These are phyloP conservation scores for Ciconia maguari DNA, from an alignment of 2,113 vertebrate genomes.

Conservation along the genomic window DNA sequence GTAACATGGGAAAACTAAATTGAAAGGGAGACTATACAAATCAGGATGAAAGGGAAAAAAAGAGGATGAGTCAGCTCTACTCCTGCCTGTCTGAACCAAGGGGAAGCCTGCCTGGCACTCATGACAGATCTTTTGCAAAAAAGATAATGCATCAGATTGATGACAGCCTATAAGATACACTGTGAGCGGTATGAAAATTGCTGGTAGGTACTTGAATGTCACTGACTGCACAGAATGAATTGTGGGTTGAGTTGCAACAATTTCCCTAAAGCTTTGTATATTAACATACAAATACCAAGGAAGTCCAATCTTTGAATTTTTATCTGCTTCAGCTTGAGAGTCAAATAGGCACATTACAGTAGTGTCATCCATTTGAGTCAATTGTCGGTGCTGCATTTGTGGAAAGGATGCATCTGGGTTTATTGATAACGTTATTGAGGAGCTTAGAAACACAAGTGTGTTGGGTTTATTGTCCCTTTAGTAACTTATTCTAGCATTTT, in stretches of 20 bases:
- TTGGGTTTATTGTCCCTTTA: neutral
- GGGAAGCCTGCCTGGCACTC: neutral
- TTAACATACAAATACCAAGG: constrained; percentile 47
- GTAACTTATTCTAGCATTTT: neutral
- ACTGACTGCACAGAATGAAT: neutral
- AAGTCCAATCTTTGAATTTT: constrained; percentile 35
- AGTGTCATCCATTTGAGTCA: constrained; percentile 31
- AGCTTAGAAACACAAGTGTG: constrained; percentile 23
- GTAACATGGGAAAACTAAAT: neutral
- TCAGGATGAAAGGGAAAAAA: neutral
- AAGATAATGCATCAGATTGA: neutral
- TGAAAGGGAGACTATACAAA: neutral
- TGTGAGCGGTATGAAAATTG: neutral
- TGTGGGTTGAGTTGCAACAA: neutral
- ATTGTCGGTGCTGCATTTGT: neutral
- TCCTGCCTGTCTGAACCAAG: neutral
- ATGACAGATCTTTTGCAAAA: neutral
- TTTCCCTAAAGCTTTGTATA: constrained; percentile 35
- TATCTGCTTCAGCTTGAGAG: constrained; percentile 30
- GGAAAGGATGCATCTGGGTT: constrained; percentile 9
- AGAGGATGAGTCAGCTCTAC: neutral
- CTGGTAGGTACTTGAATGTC: constrained; percentile 17
- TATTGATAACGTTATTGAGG: constrained; percentile 21
- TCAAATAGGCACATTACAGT: neutral
- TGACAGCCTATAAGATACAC: neutral